Percentiles rank a stretch among this genome's conserved stretches.
These are phyloP conservation scores for Nipponia nippon DNA, from an alignment of 2,113 vertebrate genomes.

Conservation along the genomic window DNA sequence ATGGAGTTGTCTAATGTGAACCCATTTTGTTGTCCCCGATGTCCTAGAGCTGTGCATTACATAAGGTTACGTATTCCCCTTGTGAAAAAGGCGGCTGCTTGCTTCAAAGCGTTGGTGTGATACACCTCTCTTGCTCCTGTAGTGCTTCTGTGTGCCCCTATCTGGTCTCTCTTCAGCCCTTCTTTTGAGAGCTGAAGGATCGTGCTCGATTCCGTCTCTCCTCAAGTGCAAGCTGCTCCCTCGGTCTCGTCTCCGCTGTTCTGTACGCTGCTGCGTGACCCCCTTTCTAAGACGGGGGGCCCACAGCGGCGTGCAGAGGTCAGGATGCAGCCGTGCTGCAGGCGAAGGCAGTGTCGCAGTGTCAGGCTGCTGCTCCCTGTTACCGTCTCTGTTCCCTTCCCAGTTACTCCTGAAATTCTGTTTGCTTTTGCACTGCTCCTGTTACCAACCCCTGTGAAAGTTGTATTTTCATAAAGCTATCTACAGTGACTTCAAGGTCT, in stretches of 20 bases:
- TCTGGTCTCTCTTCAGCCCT: not conserved
- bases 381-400: not conserved
- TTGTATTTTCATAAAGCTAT: not conserved
- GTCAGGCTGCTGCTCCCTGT: not conserved
- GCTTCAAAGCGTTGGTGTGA: not conserved
- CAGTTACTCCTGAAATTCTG: not conserved
- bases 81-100: not conserved
- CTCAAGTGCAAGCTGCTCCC: not conserved
- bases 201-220: not conserved
- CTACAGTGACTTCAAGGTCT: not conserved
- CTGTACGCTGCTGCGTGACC: not conserved
- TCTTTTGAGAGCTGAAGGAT: not conserved
- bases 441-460: not conserved
- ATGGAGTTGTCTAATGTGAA: not conserved
- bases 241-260: rapidly evolving
- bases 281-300: too few species aligned
- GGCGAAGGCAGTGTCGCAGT: not conserved
- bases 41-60: not conserved
- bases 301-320: not conserved
- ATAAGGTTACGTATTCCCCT: not conserved
- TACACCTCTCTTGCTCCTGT: not conserved
- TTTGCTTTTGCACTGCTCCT: not conserved
- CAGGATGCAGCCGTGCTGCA: rapidly evolving
- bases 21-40: not conserved
- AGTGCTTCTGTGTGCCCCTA: not conserved